Evolutionary conservation across 2,797 vertebrate genomes (phyloP).

Genomic region (Melanotaenia pygmaea): DNA sequence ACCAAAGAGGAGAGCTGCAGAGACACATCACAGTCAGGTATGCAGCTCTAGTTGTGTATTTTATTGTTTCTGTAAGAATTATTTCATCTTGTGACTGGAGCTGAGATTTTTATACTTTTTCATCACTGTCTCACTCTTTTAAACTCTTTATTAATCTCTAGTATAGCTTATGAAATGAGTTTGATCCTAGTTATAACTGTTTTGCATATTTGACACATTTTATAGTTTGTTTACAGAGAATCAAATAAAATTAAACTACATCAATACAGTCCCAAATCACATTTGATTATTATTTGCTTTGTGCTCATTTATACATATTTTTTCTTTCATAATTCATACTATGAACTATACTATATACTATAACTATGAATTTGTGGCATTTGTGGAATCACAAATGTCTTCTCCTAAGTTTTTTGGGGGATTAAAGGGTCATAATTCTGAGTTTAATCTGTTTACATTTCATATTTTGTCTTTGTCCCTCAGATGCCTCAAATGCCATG

Average conservation of each 20-base stretch:
- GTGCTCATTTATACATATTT: not conserved
- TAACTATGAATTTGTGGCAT: not conserved
- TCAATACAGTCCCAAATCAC: not conserved
- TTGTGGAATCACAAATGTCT: not conserved
- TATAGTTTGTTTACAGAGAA: not conserved
- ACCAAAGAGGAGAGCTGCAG: slow-evolving; percentile 90
- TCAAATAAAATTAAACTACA: no score
- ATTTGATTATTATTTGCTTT: not conserved
- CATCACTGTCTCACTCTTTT: not conserved
- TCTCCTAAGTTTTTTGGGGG: not conserved
- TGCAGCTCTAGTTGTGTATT: slow-evolving; percentile 12
- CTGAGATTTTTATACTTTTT: not conserved
- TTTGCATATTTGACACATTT: not conserved
- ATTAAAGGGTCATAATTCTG: not conserved
- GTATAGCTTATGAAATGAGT: not conserved
- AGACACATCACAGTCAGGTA: slow-evolving; percentile 92
- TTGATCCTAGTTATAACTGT: not conserved
- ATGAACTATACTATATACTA: no score
- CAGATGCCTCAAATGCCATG: slow-evolving; percentile 96
- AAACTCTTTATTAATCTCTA: not conserved
- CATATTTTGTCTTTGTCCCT: slow-evolving; percentile 13
- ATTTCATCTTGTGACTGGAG: not conserved
- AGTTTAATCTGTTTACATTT: slow-evolving; percentile 10
- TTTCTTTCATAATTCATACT: not conserved
- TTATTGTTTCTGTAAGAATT: not conserved